Conservation (phyloP, 2,888 invertebrate genomes). For the Bruchidius siliquastri region DNA sequence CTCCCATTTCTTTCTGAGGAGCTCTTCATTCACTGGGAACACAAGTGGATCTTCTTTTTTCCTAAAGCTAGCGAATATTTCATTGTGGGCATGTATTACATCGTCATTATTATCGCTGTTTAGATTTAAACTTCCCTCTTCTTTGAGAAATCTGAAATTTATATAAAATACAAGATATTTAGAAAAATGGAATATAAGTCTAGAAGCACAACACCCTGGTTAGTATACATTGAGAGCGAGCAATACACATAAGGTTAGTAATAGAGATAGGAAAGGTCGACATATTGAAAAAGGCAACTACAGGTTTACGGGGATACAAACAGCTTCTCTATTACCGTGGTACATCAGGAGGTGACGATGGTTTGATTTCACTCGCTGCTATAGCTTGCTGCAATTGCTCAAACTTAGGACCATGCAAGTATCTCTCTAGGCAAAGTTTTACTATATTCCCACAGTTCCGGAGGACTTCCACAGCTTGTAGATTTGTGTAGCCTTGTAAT, state of each 20-base stretch:
- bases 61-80: conserved; percentile 34
- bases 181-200: conserved; percentile 20
- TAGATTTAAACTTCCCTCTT: conserved; percentile 39
- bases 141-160: conserved; percentile 47
- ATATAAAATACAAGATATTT: conserved; percentile 37
- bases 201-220: conserved; percentile 25
- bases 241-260: conserved; percentile 24
- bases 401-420: conserved; percentile 83
- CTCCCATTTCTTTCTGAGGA: conserved; percentile 77
- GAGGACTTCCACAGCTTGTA: conserved; percentile 94
- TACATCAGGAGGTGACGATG: conserved; percentile 55
- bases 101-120: conserved; percentile 33
- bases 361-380: conserved; percentile 71
- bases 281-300: conserved; percentile 33
- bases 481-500: conserved; percentile 93
- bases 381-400: conserved; percentile 85
- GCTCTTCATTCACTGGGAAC: conserved; percentile 57
- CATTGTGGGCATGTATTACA: conserved; percentile 39
- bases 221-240: conserved; percentile 29
- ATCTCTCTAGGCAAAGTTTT: conserved; percentile 82
- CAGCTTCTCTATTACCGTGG: conserved; percentile 49
- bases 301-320: conserved; percentile 32
- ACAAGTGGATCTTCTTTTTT: conserved; percentile 29
- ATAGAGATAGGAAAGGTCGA: conserved; percentile 24
- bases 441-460: conserved; percentile 91